Evolutionary conservation across 2,888 invertebrate species (phyloP).

Genomic region (Sarcophaga subvicina): DNA sequence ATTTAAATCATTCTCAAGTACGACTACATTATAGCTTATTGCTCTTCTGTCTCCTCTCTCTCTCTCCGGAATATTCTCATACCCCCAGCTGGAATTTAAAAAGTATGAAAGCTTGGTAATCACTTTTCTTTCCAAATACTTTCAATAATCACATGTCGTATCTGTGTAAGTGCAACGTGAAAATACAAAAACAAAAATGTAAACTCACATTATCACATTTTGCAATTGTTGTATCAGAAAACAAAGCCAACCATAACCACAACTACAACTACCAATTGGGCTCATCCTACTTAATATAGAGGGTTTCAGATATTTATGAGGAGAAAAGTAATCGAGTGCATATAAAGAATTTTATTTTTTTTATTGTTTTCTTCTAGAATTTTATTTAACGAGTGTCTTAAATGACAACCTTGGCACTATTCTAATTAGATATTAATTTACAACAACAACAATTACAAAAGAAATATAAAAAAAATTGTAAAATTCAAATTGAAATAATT

Average conservation of each 20-base stretch:
- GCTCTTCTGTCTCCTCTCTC: neutral
- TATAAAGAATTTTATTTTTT: neutral
- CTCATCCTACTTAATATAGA: too few species aligned
- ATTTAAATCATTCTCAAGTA: conserved; percentile 1
- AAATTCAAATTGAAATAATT: neutral
- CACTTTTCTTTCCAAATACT: neutral
- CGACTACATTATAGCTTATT: neutral
- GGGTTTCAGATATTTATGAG: too few species aligned
- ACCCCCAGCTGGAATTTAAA: neutral
- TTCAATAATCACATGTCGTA: neutral
- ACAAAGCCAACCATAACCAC: neutral
- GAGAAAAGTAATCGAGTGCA: neutral
- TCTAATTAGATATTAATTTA: conserved; percentile 58
- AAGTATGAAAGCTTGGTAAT: neutral
- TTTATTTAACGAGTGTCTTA: conserved; percentile 50
- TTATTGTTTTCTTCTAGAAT: neutral
- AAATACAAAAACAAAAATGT: too few species aligned
- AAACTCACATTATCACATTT: neutral
- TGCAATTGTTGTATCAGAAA: neutral
- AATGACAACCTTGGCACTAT: conserved; percentile 65
- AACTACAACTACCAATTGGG: too few species aligned
- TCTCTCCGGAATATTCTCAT: neutral
- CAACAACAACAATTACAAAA: neutral
- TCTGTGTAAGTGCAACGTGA: neutral
- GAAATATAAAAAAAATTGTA: neutral